phyloP scores from a whole-genome alignment of 2,888 invertebrate species.

The Anagyrus pseudococci region DNA sequence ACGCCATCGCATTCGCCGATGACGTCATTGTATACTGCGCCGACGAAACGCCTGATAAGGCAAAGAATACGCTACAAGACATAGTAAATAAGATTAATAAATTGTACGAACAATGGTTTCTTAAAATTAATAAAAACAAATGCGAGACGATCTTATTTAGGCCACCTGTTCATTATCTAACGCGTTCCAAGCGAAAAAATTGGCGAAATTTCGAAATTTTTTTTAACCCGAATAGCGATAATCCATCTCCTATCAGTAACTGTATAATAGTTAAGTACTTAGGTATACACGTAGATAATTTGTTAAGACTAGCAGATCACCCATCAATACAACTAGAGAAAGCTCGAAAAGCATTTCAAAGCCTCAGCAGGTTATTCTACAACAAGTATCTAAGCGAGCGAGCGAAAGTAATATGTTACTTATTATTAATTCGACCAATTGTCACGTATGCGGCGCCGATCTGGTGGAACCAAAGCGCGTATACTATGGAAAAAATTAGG shows the following conservation, averaged over 20 bases:
- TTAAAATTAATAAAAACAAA: slow-evolving; percentile 24
- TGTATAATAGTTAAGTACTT: slow-evolving; percentile 22
- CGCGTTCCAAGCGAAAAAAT: not conserved
- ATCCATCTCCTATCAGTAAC: not conserved
- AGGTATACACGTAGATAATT: slow-evolving; percentile 22
- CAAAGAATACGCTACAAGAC: slow-evolving; percentile 8
- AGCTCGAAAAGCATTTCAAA: not conserved
- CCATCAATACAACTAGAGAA: not conserved
- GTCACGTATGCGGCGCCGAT: slow-evolving; percentile 3
- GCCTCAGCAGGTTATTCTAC: not conserved
- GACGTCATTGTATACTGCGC: slow-evolving; percentile 32
- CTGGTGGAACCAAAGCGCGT: slow-evolving; percentile 25
- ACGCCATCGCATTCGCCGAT: slow-evolving; percentile 37
- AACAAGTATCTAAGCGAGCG: not conserved
- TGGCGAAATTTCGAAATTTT: slow-evolving; percentile 27
- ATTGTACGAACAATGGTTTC: slow-evolving; percentile 23
- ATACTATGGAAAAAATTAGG: slow-evolving; percentile 36
- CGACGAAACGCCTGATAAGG: not conserved
- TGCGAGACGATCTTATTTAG: slow-evolving; percentile 36
- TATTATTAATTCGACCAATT: not conserved
- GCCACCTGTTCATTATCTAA: slow-evolving; percentile 7
- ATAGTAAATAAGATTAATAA: slow-evolving; percentile 23
- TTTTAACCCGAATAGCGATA: not conserved
- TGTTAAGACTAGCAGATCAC: not conserved
- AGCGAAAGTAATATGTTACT: slow-evolving; percentile 33